Conservation (phyloP, 2,888 invertebrate species). For the Boloria euphrosyne region DNA sequence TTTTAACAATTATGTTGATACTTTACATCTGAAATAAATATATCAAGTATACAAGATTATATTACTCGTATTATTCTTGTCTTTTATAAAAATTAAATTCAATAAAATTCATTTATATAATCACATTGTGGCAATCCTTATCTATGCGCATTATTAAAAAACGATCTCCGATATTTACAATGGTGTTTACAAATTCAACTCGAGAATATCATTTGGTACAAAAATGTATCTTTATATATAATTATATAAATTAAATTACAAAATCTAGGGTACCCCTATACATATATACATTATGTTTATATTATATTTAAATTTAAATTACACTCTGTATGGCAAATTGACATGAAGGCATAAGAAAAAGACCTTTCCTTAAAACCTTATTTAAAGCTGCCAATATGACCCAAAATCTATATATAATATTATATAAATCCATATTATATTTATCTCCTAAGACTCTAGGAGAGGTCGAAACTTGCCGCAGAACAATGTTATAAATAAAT, state of each 20-base stretch:
- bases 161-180: conserved; percentile 50
- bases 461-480: conserved; percentile 10
- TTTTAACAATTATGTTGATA: not conserved
- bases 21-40: conserved; percentile 6
- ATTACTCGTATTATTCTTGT: conserved; percentile 49
- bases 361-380: not conserved
- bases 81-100: conserved; percentile 62
- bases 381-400: conserved; percentile 2
- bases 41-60: conserved; percentile 11
- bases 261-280: conserved; percentile 38
- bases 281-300: conserved; percentile 48
- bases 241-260: conserved; percentile 40
- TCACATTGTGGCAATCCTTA: conserved; percentile 55
- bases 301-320: conserved; percentile 32
- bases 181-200: conserved; percentile 39
- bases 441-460: conserved; percentile 22
- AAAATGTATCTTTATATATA: conserved; percentile 45
- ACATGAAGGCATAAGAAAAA: not conserved
- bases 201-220: conserved; percentile 47
- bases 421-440: conserved; percentile 37
- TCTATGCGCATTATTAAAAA: conserved; percentile 48
- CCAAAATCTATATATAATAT: conserved; percentile 42
- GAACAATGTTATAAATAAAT: conserved; percentile 9
- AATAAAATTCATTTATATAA: conserved; percentile 48
- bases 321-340: conserved; percentile 5